Evolutionary conservation across 2,113 vertebrate genomes (phyloP), one percentile per base, ranked within the genome.

Genomic region (Fukomys damarensis): DNA sequence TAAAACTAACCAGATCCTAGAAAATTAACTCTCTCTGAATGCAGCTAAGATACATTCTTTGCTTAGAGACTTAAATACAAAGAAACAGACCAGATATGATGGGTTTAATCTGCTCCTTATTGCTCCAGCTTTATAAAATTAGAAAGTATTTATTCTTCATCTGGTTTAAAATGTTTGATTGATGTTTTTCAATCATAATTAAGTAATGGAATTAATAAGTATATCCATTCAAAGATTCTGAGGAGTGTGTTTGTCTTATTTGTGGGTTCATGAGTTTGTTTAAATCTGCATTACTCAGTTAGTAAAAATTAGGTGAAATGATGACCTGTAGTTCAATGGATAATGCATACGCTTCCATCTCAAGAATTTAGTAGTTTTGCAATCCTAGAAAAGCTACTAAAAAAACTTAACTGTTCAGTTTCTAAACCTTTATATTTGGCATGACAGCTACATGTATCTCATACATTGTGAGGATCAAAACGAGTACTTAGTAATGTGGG

Each of bases 251-350:
- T 80, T 83, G 26, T 52, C 54, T 83, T 63, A 1, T 24, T 63
- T 52, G 86, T 95, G 35, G 17, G 79, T 88, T 87, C 11, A 66
- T 13, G 14, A 72, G 43, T 94, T 93, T 38, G 0, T 54, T 89
- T 19, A 76, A 91, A 85, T 54, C 7, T 76, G 5, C 63, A 32
- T 10, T 63, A 85, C 1, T 46, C n/a, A 94, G 13, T 38, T 43
- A 4, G 22, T 35, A 85, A 77, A 82, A 92, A 35, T 58, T 76
- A 61, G 13, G 2, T 61, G 7, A 86, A 85, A 3, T 38, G 88
- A 35, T 56, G 7, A 1, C 70, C 54, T 82, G 3, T 43, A 22
- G 0, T 35, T 2, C 12, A 96, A 12, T 13, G 5, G 0, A 0
- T 41, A 49, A 49, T 79, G 9, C 0, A 3, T 1, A 68, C 7